phyloP scores from a whole-genome alignment of 2,888 invertebrate genomes.

The Orchesellides sinensis region DNA sequence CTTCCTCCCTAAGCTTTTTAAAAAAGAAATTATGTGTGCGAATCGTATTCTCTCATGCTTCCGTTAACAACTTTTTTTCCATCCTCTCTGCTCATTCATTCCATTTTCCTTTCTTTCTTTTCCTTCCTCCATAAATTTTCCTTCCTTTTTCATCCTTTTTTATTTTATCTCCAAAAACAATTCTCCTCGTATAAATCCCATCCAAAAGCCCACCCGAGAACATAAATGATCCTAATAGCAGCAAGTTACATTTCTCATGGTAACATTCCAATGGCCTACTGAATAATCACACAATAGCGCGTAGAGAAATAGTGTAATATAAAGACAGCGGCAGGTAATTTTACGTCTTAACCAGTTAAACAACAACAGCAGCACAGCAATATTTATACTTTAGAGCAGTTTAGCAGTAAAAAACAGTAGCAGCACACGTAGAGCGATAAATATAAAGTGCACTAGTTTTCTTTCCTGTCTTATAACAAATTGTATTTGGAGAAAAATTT shows the following conservation, averaged over 20 bases:
- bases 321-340: too few species aligned
- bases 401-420: too few species aligned
- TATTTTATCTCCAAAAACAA: background rate
- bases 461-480: too few species aligned
- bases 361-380: slow-evolving; percentile 1
- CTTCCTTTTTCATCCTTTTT: slow-evolving; percentile 1
- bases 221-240: background rate
- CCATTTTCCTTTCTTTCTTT: background rate
- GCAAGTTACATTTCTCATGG: background rate
- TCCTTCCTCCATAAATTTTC: slow-evolving; percentile 2
- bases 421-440: too few species aligned
- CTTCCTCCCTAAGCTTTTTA: too few species aligned
- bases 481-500: too few species aligned
- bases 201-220: background rate
- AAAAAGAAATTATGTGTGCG: background rate
- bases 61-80: background rate
- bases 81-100: slow-evolving; percentile 6
- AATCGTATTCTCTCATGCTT: too few species aligned
- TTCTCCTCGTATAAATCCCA: slow-evolving; percentile 1
- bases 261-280: too few species aligned
- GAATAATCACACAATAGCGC: background rate
- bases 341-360: too few species aligned
- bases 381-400: background rate
- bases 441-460: too few species aligned
- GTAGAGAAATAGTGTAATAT: too few species aligned